Evolutionary conservation across 2,797 vertebrate genomes (phyloP), one percentile per base, ranked within the genome.

Genomic region (Spinibarbus caldwelli): DNA sequence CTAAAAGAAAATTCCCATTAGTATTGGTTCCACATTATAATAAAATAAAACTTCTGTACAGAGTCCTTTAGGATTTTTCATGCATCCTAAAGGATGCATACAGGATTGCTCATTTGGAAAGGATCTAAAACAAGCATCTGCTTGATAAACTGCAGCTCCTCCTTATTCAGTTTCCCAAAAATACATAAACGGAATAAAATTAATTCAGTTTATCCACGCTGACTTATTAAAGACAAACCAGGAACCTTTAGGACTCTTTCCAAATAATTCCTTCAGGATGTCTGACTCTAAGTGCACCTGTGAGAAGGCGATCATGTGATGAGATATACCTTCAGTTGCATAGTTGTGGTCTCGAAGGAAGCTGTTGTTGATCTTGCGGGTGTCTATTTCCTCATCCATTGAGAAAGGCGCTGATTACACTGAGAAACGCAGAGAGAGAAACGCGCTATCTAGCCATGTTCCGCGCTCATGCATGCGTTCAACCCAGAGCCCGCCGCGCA

Each of bases 331-430:
- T 98, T 99, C 97, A 90, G 98, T 99, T 94, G 98, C 98, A 98
- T 99, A 99, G 97, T 97, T 99, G 96, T 99, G 97, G 93, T 99
- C 98, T 90, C 98, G 97, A 92, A 99, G 97, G 96, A 99, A 99
- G 96, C 98, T 98, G 97, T 96, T 97, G 97, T 98, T 99, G 92
- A 98, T 97, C 95, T 98, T 99, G 93, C 97, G 97, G 96, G 97
- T 96, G 92, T 96, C 91, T 80, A 87, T 87, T 81, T 91, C 90
- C 85, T 92, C 91, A 85, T 91, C 91, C 91, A 92, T 92, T 85
- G 87, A 84, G 78, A 88, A 90, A 54, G 57, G 78, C 77, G 70
- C 47, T n/a, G 49, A 84, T 90, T 86, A 86, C 85, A 86, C 78
- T 84, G 83, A 84, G 78, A 82, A 76, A 75, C 78, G 82, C 76